Evolutionary conservation across 2,113 vertebrate species (phyloP).

Genomic region (Australoheros scitulus): DNA sequence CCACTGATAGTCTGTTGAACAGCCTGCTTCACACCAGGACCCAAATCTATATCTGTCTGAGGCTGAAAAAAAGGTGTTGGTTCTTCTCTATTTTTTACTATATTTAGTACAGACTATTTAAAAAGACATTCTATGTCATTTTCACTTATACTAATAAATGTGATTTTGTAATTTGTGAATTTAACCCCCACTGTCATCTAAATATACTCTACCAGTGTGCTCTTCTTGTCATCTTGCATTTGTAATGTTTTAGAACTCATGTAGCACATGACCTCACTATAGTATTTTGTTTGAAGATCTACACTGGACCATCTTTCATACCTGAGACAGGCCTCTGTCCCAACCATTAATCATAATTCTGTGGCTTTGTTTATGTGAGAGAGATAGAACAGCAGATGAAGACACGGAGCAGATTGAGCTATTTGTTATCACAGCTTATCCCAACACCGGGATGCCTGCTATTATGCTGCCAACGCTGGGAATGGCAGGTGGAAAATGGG

Average conservation of each 20-base stretch:
- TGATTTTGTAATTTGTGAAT: neutral
- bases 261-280: neutral
- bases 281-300: neutral
- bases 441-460: constrained; percentile 63
- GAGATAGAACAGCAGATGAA: constrained; percentile 64
- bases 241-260: constrained; percentile 9
- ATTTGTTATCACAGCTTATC: constrained; percentile 75
- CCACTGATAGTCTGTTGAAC: constrained; percentile 46
- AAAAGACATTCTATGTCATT: constrained; percentile 26
- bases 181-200: constrained; percentile 5
- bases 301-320: constrained; percentile 6
- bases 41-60: constrained; percentile 36
- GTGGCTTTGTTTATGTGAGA: constrained; percentile 27
- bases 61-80: constrained; percentile 5
- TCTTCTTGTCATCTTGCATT: neutral
- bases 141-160: constrained; percentile 35
- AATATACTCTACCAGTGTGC: neutral
- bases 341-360: constrained; percentile 61
- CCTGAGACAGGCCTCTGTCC: constrained; percentile 20
- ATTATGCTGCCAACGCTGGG: constrained; percentile 61
- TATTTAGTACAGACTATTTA: constrained; percentile 49
- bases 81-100: neutral
- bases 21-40: constrained; percentile 53
- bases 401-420: constrained; percentile 69
- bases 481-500: constrained; percentile 72